Percentiles rank a stretch among this genome's conserved stretches.
Evolutionary conservation across 2,113 vertebrate genomes (phyloP).

Genomic region (mouse (Mus musculus)): GRCm39 chr4:67028501-67029000

Average conservation of each 20-base stretch:
- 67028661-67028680: not conserved
- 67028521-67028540: conserved; percentile 60
- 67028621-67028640: accelerated
- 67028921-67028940: too few relatives aligned
- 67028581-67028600: accelerated
- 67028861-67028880: not conserved
- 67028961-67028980: not conserved
- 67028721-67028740: not conserved
- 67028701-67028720: not conserved
- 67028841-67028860: not conserved
- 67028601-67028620: not conserved
- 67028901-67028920: not conserved
- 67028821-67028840: not conserved
- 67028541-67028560: conserved; percentile 21
- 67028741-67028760: not conserved
- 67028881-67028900: not conserved
- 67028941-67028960: too few relatives aligned
- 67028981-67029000: not conserved
- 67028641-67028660: accelerated
- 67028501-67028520: conserved; percentile 72
- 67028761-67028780: not conserved
- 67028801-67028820: not conserved
- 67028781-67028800: not conserved
- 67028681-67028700: accelerated
- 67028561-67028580: not conserved